Evolutionary conservation across 2,797 vertebrate species (phyloP).

Genomic region (Chelon auratus): DNA sequence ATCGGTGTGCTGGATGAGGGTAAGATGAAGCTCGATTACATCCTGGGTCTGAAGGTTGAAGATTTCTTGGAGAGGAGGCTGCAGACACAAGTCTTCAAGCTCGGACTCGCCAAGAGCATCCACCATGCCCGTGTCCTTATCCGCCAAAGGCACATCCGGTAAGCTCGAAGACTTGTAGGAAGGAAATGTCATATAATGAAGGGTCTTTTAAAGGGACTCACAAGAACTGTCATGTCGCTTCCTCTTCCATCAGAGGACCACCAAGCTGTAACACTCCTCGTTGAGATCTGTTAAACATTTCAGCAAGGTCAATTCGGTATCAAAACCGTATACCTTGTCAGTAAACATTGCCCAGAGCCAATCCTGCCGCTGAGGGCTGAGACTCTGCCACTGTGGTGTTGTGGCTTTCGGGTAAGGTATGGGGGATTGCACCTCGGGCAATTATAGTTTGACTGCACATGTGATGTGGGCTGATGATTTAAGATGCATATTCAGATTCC

Average conservation of each 20-base stretch:
- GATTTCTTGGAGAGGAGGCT: slow-evolving; percentile 95
- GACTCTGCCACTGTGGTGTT: slow-evolving; percentile 36
- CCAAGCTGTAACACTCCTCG: slow-evolving; percentile 53
- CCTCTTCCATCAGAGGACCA: slow-evolving; percentile 78
- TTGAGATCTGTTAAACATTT: slow-evolving; percentile 75
- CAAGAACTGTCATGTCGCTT: slow-evolving; percentile 69
- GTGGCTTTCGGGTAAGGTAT: slow-evolving; percentile 79
- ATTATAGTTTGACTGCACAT: slow-evolving; percentile 23
- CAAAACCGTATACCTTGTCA: slow-evolving; percentile 93
- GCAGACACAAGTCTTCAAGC: slow-evolving; percentile 96
- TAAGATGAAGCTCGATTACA: slow-evolving; percentile 98
- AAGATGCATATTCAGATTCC: slow-evolving; percentile 73
- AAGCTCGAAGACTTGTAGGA: slow-evolving; percentile 20
- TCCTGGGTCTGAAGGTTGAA: slow-evolving; percentile 94
- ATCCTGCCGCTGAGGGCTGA: slow-evolving; percentile 65
- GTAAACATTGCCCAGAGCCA: slow-evolving; percentile 82
- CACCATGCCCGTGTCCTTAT: slow-evolving; percentile 95
- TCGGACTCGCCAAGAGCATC: slow-evolving; percentile 95
- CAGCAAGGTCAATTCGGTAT: slow-evolving; percentile 94
- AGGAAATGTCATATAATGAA: background rate
- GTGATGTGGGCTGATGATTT: slow-evolving; percentile 80
- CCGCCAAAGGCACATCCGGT: slow-evolving; percentile 97
- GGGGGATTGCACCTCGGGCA: slow-evolving; percentile 82
- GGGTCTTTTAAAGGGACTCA: slow-evolving; percentile 34
- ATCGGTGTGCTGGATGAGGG: slow-evolving; percentile 95